Base-by-base conservation (phyloP, 2,113 vertebrate species). In the Laticauda laticaudata region DNA sequence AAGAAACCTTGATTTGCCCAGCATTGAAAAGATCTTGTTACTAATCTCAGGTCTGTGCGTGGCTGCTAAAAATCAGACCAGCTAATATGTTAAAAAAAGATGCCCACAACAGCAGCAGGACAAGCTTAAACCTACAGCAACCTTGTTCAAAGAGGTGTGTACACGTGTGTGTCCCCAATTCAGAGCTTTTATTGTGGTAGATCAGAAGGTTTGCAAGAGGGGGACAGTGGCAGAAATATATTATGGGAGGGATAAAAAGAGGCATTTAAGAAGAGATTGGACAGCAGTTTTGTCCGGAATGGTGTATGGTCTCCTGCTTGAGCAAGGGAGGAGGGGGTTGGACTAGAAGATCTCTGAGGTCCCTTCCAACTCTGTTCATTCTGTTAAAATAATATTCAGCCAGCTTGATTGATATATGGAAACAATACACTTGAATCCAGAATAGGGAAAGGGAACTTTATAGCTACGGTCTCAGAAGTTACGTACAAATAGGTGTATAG, bases 211-310 rank as follows among this genome's bases (percentile, higher is more conserved):
- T 21, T 55, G 56, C 54, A 34, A 9, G 5, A 53, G 29, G 3
- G 94, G 95, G 93, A 96, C 93, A 85, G 93, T 94, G 91, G 90
- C 56, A 54, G 90, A 90, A 61, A 29, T 53, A 14, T 61, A 61
- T 26, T 61, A 61, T 29, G 59, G 59, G 59, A 4, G 24, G 34
- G 6, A 48, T 48, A 48, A 48, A 48, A 48, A 48, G 6, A 48
- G 48, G 48, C 7, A 48, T 48, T 48, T 48, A 48, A 48, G 48
- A 48, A 48, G 48, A 48, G 48, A 48, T 6, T 48, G 7, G 48
- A 48, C 6, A 48, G 48, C 7, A 6, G 48, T 48, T 48, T 48
- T 48, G 48, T 48, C 48, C 48, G 7, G 48, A 48, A 48, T 48
- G 48, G 6, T 48, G 48, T 7, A 48, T 1, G 48, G 48, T 48